Conservation (phyloP, 1,140 invertebrate species). For the Riptortus pedestris region DNA sequence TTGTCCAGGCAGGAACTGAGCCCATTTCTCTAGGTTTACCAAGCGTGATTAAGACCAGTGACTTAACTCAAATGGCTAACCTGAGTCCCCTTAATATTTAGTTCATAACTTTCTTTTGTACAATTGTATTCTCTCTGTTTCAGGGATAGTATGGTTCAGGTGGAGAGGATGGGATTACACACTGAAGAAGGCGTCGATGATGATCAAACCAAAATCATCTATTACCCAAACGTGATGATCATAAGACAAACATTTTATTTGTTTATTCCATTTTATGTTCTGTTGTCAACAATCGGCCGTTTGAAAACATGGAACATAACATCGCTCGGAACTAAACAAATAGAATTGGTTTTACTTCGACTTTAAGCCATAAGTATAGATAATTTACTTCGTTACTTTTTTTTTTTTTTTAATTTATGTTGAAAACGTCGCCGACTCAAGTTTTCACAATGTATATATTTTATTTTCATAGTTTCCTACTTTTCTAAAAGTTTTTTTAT, state of each 20-base stretch:
- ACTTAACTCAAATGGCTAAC: too few relatives aligned
- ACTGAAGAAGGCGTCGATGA: conserved; percentile 76
- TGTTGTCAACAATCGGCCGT: neutral
- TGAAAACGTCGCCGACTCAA: neutral
- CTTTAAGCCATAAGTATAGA: conserved; percentile 9
- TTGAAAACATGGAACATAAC: conserved; percentile 3
- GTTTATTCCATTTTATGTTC: conserved; percentile 8
- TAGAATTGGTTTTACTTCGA: neutral
- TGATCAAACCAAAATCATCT: conserved; percentile 69
- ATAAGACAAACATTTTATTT: neutral
- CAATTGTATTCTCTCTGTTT: too few relatives aligned
- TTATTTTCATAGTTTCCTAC: conserved; percentile 3
- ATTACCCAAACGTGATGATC: conserved; percentile 26
- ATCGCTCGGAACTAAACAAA: neutral
- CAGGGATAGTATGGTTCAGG: conserved; percentile 85
- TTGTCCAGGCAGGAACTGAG: too few relatives aligned
- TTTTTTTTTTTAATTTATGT: conserved; percentile 2
- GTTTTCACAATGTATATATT: conserved; percentile 1
- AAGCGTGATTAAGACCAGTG: too few relatives aligned
- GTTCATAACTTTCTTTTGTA: too few relatives aligned
- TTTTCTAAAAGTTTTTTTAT: neutral
- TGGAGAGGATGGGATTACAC: conserved; percentile 92
- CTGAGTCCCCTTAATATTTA: too few relatives aligned
- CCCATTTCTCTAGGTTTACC: too few relatives aligned
- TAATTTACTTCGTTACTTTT: neutral